These are phyloP conservation scores for Melanophora roralis DNA, from an alignment of 2,888 invertebrate genomes.

Conservation along the genomic window DNA sequence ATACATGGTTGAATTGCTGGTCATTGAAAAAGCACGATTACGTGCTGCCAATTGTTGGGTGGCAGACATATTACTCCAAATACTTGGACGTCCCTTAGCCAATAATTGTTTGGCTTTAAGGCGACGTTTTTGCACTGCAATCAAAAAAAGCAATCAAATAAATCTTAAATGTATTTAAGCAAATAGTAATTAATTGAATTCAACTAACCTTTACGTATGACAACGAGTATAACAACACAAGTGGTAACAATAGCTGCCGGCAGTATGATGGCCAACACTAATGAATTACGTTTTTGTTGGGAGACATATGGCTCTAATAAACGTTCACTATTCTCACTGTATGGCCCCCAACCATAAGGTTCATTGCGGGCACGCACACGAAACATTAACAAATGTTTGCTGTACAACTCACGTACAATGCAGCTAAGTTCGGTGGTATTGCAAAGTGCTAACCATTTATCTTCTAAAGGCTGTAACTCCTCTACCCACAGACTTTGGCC, in stretches of 20 bases:
- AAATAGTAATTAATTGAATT: neutral
- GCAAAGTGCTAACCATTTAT: slow-evolving; percentile 82
- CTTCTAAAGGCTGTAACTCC: slow-evolving; percentile 78
- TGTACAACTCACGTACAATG: slow-evolving; percentile 83
- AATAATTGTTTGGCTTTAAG: slow-evolving; percentile 84
- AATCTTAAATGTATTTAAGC: neutral
- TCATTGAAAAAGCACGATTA: slow-evolving; percentile 85
- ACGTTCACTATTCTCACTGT: slow-evolving; percentile 83
- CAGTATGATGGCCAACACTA: slow-evolving; percentile 82
- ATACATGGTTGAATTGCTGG: slow-evolving; percentile 88
- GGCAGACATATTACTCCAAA: slow-evolving; percentile 90
- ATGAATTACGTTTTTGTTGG: slow-evolving; percentile 74
- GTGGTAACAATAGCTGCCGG: slow-evolving; percentile 78
- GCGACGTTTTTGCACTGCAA: slow-evolving; percentile 81
- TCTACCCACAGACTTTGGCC: slow-evolving; percentile 79
- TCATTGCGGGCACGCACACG: slow-evolving; percentile 87
- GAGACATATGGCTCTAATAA: slow-evolving; percentile 74
- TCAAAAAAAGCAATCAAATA: neutral
- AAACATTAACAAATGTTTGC: slow-evolving; percentile 83
- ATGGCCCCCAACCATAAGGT: slow-evolving; percentile 88
- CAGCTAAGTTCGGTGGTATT: slow-evolving; percentile 90
- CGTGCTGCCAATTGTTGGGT: slow-evolving; percentile 83
- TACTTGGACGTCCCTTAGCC: slow-evolving; percentile 79
- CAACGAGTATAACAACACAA: slow-evolving; percentile 71
- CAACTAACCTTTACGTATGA: slow-evolving; percentile 71